Evolutionary conservation across 2,888 invertebrate species (phyloP).

Genomic region (Rapana venosa): DNA sequence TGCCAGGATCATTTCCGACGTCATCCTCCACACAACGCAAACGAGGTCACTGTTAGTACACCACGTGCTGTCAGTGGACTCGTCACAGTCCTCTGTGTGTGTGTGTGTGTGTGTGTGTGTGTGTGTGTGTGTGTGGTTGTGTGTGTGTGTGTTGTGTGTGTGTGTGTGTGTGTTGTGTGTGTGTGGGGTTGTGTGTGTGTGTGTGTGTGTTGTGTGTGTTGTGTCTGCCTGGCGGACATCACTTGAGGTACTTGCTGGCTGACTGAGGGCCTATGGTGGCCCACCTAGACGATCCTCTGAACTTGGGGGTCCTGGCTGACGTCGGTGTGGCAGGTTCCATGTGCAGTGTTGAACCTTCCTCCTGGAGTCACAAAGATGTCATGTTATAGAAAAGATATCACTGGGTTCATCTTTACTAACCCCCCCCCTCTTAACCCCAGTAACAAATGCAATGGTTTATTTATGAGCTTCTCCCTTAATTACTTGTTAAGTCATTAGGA

Average conservation of each 20-base stretch:
- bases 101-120: neutral
- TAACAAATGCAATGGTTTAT: too few species aligned
- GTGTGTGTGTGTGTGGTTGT: neutral
- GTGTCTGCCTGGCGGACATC: neutral
- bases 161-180: neutral
- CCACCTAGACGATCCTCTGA: constrained; percentile 50
- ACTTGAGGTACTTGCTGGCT: constrained; percentile 52
- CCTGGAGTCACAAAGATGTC: constrained; percentile 45
- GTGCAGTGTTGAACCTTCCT: constrained; percentile 50
- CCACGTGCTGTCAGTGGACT: too few species aligned
- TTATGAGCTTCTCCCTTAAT: too few species aligned
- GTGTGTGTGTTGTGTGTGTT: neutral
- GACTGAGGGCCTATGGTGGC: constrained; percentile 57
- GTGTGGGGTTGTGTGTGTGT: neutral
- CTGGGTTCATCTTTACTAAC: neutral
- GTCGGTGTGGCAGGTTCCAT: constrained; percentile 37
- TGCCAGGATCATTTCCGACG: too few species aligned
- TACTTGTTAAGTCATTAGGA: too few species aligned
- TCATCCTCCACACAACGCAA: too few species aligned
- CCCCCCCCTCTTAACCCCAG: too few species aligned
- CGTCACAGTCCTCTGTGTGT: neutral
- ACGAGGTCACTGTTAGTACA: too few species aligned
- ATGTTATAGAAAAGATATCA: too few species aligned
- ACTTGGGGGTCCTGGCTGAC: constrained; percentile 29
- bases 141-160: neutral